Percentiles rank a stretch among this genome's conserved stretches.
Evolutionary conservation across 2,888 invertebrate genomes (phyloP).

Genomic region (Hydroisotoma schaefferi): DNA sequence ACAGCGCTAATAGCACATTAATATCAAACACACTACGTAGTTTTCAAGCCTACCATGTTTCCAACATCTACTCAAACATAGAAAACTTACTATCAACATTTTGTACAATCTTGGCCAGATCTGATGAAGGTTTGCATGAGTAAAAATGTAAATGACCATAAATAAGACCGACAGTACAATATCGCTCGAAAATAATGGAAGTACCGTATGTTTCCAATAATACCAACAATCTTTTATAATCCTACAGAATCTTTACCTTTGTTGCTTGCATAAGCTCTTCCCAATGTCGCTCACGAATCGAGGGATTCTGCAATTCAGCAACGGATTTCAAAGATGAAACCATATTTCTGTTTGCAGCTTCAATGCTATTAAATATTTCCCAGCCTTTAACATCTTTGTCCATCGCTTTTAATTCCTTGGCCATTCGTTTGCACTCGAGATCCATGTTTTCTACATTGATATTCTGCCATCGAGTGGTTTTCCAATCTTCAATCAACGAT

Average conservation of each 20-base stretch:
- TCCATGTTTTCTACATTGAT: constrained; percentile 99
- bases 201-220: too few relatives aligned
- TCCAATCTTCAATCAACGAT: constrained; percentile 93
- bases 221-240: too few relatives aligned
- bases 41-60: background rate
- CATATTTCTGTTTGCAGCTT: constrained; percentile 93
- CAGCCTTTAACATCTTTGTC: constrained; percentile 95
- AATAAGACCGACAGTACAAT: too few relatives aligned
- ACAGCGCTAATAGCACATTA: too few relatives aligned
- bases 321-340: constrained; percentile 90
- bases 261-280: constrained; percentile 93
- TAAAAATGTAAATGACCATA: too few relatives aligned
- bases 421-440: constrained; percentile 95
- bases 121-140: constrained; percentile 10
- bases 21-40: background rate
- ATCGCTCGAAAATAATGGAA: background rate
- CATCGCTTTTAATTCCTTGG: constrained; percentile 83
- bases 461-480: constrained; percentile 92
- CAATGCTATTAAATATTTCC: constrained; percentile 84
- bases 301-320: constrained; percentile 91
- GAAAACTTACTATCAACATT: constrained; percentile 33
- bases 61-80: background rate
- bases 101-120: constrained; percentile 31
- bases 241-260: constrained; percentile 61
- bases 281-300: constrained; percentile 95